Evolutionary conservation across 2,888 invertebrate species (phyloP), one percentile per base, ranked within the genome.

Genomic region (Tetheella fluctuosa): DNA sequence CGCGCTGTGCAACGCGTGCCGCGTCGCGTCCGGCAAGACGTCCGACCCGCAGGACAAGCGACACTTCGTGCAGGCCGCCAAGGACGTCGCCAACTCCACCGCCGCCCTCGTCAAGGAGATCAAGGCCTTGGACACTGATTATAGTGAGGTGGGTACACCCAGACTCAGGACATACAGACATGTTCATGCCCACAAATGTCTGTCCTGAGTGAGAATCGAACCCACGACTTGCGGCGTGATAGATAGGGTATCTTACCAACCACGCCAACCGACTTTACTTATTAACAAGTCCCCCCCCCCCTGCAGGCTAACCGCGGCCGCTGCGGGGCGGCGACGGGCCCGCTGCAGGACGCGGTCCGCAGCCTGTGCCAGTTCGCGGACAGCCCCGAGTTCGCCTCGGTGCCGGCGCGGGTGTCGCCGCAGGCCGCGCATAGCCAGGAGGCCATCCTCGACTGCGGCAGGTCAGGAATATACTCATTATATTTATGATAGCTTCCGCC

Each of bases 61-160:
- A 37, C 99, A 99, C 88, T 99, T 99, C 88, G 99, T 99, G 59
- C 98, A 99, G 84, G 97, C 98, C 68, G 99, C 99, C 59, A 98
- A 99, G 86, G 98, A 99, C 79, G 98, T 99, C 1, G 99, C 99
- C 57, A 98, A 98, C 88, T 97, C 97, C 20, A 99, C 99, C 0
- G 97, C 99, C 0, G 95, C 96, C 67, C 94, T 99, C 23, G 99
- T 99, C 23, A 98, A 97, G 86, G 97, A 98, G 85, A 99, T 99
- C 77, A 99, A 99, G 92, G 96, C 95, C 0, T 86, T 97, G 37
- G 99, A 99, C 86, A 94, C 95, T 34, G 96, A 98, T 77, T 98
- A 97, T 74, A 96, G 96, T 15, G 96, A 97, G 83, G 92, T 90
- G n/a, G 52, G 69, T 58, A 2, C 30, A 7, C 7, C 1, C 6